phyloP scores from a whole-genome alignment of 2,888 invertebrate species.

The Macrosoma leucophasiata region DNA sequence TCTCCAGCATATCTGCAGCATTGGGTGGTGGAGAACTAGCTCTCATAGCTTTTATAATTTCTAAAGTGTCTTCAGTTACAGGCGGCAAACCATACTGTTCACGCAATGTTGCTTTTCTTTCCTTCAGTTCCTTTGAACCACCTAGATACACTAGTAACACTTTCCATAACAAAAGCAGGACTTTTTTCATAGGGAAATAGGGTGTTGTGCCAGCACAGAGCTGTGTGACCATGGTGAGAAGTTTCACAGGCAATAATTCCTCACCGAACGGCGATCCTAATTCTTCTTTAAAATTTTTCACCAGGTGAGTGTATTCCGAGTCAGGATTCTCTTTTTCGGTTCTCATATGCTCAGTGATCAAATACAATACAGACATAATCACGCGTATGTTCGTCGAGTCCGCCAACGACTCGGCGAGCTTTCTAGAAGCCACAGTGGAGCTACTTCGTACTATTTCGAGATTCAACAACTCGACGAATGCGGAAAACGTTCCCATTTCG shows the following conservation, averaged over 20 bases:
- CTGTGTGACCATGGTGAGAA: conserved; percentile 96
- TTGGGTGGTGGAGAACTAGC: conserved; percentile 96
- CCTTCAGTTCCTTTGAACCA: conserved; percentile 89
- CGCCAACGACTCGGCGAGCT: conserved; percentile 73
- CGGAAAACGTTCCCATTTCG: conserved; percentile 91
- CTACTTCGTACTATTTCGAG: conserved; percentile 92
- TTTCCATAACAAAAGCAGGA: conserved; percentile 96
- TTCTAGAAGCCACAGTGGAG: conserved; percentile 61
- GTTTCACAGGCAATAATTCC: conserved; percentile 89
- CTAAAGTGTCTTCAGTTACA: conserved; percentile 93
- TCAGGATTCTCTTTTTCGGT: conserved; percentile 75
- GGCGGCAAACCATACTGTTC: conserved; percentile 82
- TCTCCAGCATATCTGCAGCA: conserved; percentile 91
- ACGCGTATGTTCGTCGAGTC: conserved; percentile 94
- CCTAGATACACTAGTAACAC: conserved; percentile 93
- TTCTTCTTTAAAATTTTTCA: conserved; percentile 78
- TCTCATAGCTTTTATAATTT: conserved; percentile 94
- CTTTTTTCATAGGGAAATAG: conserved; percentile 99
- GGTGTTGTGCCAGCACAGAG: conserved; percentile 97
- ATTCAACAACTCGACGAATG: conserved; percentile 93
- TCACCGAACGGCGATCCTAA: conserved; percentile 79
- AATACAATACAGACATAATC: conserved; percentile 94
- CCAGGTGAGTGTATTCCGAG: conserved; percentile 69
- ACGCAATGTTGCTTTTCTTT: conserved; percentile 83
- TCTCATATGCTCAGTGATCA: conserved; percentile 95